These are phyloP conservation scores for Mesembrinibis cayennensis DNA, from an alignment of 2,113 vertebrate genomes.

Conservation along the genomic window DNA sequence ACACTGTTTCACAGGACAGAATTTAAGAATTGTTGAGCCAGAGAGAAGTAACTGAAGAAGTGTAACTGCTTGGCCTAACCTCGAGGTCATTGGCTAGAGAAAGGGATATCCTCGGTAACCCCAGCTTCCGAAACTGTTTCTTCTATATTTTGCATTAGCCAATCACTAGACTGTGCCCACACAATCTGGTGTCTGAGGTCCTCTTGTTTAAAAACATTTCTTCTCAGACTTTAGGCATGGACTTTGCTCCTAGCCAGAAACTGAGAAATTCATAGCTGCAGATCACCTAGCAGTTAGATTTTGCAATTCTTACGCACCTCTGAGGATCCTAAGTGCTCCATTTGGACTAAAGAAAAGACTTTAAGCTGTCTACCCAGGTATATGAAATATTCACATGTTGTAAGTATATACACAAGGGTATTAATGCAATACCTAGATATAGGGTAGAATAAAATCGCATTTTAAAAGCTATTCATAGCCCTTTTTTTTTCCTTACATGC, in stretches of 20 bases:
- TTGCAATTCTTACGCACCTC: neutral
- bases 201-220: neutral
- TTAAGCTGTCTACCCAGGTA: neutral
- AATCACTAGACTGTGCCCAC: neutral
- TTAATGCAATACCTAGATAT: neutral
- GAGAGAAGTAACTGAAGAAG: neutral
- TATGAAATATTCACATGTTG: neutral
- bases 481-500: neutral
- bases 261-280: neutral
- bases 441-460: neutral
- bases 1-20: neutral
- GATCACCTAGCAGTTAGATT: neutral
- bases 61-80: neutral
- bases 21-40: neutral
- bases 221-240: neutral
- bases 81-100: fast-evolving
- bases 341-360: neutral
- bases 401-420: neutral
- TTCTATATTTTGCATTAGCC: neutral
- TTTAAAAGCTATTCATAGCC: neutral
- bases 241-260: neutral
- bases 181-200: neutral
- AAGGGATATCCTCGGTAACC: neutral
- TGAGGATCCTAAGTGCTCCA: neutral
- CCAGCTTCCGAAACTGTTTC: neutral